Evolutionary conservation across 2,797 vertebrate genomes (phyloP).

Genomic region (Muscicapa striata): DNA sequence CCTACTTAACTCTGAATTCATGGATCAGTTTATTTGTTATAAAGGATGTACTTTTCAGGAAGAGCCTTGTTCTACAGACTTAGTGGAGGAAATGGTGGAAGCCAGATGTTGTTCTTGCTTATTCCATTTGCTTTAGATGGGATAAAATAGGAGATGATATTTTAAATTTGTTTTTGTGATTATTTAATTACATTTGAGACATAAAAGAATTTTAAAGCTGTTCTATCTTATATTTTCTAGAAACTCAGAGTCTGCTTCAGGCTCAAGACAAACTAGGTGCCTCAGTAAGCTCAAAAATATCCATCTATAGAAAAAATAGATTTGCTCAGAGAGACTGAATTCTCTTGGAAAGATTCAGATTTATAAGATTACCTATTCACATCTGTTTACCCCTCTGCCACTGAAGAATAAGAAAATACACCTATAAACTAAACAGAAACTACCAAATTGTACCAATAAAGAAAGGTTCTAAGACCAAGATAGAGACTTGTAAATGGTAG

Average conservation of each 20-base stretch:
- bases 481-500: slow-evolving; percentile 2
- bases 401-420: background rate
- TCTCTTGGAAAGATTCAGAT: background rate
- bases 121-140: background rate
- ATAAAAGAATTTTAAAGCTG: background rate
- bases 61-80: background rate
- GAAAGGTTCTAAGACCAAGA: slow-evolving; percentile 27
- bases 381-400: background rate
- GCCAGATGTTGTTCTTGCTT: background rate
- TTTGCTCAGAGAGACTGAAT: background rate
- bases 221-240: background rate
- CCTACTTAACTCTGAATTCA: background rate
- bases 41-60: background rate
- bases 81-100: background rate
- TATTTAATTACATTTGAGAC: background rate
- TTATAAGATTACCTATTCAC: background rate
- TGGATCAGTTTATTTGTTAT: background rate
- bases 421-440: slow-evolving; percentile 18
- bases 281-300: background rate
- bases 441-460: background rate
- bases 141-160: background rate
- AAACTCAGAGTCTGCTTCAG: background rate
- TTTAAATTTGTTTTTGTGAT: background rate
- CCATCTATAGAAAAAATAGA: background rate
- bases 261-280: background rate